Evolutionary conservation across 2,113 vertebrate species (phyloP), one percentile per base, ranked within the genome.

Genomic region (Ahaetulla prasina): DNA sequence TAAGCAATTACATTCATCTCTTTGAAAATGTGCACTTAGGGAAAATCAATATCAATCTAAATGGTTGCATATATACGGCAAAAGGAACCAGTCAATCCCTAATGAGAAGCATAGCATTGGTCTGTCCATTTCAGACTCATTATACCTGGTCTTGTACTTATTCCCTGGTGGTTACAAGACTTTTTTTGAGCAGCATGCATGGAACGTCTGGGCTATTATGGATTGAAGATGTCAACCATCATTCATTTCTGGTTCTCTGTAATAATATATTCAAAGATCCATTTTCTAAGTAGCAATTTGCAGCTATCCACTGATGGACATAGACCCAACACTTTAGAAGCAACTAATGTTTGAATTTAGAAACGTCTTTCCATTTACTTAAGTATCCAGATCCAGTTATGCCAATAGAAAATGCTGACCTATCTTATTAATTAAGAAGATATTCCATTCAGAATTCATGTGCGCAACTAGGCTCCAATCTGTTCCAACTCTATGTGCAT

Each of bases 31-130:
- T 27, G 30, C 16, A 74, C 87, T 92, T 89, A 16, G 14, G 47
- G 49, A 74, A 74, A 88, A 92, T 92, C 91, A 9, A 88, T 92
- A 74, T 25, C 63, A 91, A 92, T 92, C 57, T 68, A 52, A 87
- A 91, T 63, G 30, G 45, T 52, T 60, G 85, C 45, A 63, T 57
- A 91, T 27, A 30, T 88, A 80, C 9, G 23, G 49, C 43, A 50
- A 27, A 92, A 80, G 60, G 39, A 88, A n/a, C 8, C 16, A 88
- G 60, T 80, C 18, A 2, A 22, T 14, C 53, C 49, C 16, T 92
- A 92, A 88, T 54, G 50, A 88, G 86, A 88, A 63, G 43, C 14
- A 53, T 88, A 74, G 68, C 63, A 54, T 74, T 53, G 57, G 35
- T 53, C 25, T 39, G 43, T 88, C 60, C 39, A 30, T 92, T 63